Base-by-base conservation (phyloP, 92 coral and sea anemone species). In the Epizoanthus stellaris region DNA sequence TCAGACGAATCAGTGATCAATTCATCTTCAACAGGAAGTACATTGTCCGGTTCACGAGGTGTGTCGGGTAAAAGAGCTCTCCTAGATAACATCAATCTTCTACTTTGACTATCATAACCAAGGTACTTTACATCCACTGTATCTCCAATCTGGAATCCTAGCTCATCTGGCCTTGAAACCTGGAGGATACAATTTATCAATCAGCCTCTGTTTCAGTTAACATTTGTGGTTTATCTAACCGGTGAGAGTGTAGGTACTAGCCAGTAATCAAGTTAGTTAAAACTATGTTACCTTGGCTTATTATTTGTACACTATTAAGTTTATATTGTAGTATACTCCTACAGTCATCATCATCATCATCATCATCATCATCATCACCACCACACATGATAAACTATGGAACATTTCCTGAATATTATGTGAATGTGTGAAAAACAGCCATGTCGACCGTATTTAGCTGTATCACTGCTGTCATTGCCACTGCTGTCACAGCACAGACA, bases 61-160 rank as follows among this genome's bases (percentile, higher is more conserved):
- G 67, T n/a, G 40, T 40, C 16, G 2, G 95, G 90, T 6, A 92
- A 86, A 13, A 94, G 87, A 63, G 96, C 94, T 89, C 92, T 96
- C 68, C 98, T 89, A 39, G 99, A 94, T 17, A 91, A 76, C 38
- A 84, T 70, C 80, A 91, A 75, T 87, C 93, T 85, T 10, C 94
- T 93, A 16, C 86, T 69, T n/a, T 72, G 87, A 17, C 81, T 70
- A 77, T 96, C 94, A 17, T 89, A 87, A 16, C 98, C 98, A 38
- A 96, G 89, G 85, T 92, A 96, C 76, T 92, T 92, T 6, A 96
- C 98, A 25, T 90, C 91, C 25, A 96, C 80, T 11, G 88, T 70
- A 56, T 92, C 94, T 34, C 94, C 98, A 34, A 82, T 88, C 49
- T 66, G 76, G 72, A 95, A 81, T 36, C 91, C 91, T 73, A 94